Evolutionary conservation across 2,797 vertebrate genomes (phyloP).

Genomic region (Dermochelys coriacea): DNA sequence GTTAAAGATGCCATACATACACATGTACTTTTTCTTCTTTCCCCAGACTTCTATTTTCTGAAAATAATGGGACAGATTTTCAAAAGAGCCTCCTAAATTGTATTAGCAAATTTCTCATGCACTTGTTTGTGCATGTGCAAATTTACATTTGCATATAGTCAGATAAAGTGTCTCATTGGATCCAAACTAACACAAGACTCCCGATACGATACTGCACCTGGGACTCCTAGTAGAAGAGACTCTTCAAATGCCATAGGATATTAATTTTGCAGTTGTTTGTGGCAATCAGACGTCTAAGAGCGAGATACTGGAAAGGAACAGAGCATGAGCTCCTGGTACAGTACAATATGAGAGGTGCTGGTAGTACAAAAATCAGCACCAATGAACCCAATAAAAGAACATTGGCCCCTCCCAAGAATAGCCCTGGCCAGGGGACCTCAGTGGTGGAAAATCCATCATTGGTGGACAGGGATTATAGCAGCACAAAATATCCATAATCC

Average conservation of each 20-base stretch:
- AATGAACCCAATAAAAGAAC: neutral
- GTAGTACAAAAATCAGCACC: neutral
- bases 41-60: neutral
- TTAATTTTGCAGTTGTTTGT: neutral
- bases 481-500: neutral
- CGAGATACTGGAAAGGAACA: neutral
- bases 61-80: neutral
- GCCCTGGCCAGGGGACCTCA: accelerated
- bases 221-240: neutral
- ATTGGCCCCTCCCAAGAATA: neutral
- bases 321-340: accelerated
- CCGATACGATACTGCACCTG: accelerated
- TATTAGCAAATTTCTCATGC: neutral
- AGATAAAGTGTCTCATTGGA: neutral
- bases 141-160: accelerated
- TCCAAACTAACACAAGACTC: neutral
- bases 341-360: neutral
- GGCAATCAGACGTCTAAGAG: accelerated
- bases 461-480: accelerated
- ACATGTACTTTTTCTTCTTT: accelerated
- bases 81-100: neutral
- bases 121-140: accelerated
- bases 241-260: accelerated
- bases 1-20: neutral
- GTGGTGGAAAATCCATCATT: accelerated